Evolutionary conservation across 2,113 vertebrate genomes (phyloP).

Genomic region (Ochotona curzoniae): DNA sequence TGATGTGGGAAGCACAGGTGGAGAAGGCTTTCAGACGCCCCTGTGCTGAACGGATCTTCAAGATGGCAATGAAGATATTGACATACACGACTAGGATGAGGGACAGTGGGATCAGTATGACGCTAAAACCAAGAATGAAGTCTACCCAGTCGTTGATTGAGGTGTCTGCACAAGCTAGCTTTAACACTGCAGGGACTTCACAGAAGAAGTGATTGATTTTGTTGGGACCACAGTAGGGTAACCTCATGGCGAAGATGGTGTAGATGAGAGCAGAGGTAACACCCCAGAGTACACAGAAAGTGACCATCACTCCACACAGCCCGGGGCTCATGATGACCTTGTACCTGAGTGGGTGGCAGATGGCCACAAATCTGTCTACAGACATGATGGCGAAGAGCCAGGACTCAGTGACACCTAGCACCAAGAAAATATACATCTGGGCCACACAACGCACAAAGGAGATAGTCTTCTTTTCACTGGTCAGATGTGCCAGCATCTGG

Average conservation of each 20-base stretch:
- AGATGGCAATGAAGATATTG: constrained; percentile 65
- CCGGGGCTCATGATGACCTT: constrained; percentile 68
- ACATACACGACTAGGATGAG: constrained; percentile 70
- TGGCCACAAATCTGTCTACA: constrained; percentile 72
- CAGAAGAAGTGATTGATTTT: constrained; percentile 79
- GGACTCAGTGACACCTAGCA: constrained; percentile 74
- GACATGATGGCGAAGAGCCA: constrained; percentile 76
- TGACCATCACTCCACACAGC: constrained; percentile 60
- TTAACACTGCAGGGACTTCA: constrained; percentile 77
- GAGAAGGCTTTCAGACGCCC: constrained; percentile 69
- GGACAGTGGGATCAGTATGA: constrained; percentile 68
- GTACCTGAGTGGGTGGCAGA: constrained; percentile 76
- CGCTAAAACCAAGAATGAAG: constrained; percentile 71
- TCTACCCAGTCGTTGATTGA: constrained; percentile 64
- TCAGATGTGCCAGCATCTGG: constrained; percentile 55
- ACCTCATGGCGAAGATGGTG: constrained; percentile 69
- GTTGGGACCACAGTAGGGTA: constrained; percentile 77
- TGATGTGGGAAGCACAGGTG: constrained; percentile 72
- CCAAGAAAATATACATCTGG: constrained; percentile 80
- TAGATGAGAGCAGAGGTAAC: constrained; percentile 67
- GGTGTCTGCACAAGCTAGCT: constrained; percentile 73
- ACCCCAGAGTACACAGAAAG: constrained; percentile 74
- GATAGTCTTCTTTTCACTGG: constrained; percentile 62
- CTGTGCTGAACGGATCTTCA: constrained; percentile 59
- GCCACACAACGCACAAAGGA: constrained; percentile 57